Evolutionary conservation across 2,888 invertebrate species (phyloP).

Genomic region (Cryptophagus acutangulus): DNA sequence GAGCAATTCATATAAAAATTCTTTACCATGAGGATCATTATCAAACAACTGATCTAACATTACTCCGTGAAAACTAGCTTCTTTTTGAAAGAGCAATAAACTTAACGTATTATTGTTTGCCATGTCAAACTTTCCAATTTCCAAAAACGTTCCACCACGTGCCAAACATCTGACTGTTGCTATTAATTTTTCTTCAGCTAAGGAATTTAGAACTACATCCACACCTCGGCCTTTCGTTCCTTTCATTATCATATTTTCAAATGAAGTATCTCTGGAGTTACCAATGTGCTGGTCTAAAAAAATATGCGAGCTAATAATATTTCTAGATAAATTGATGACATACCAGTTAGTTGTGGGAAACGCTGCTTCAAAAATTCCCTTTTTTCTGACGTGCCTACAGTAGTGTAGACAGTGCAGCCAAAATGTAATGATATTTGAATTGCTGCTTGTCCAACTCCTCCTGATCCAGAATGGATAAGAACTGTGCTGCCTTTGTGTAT

Average conservation of each 20-base stretch:
- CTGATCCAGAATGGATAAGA: slow-evolving; percentile 58
- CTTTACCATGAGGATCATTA: slow-evolving; percentile 7
- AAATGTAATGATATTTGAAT: slow-evolving; percentile 63
- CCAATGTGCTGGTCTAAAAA: slow-evolving; percentile 29
- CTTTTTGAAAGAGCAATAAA: slow-evolving; percentile 65
- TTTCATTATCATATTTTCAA: slow-evolving; percentile 77
- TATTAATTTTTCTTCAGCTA: slow-evolving; percentile 85
- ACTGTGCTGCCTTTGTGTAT: slow-evolving; percentile 45
- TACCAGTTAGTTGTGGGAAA: slow-evolving; percentile 46
- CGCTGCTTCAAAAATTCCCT: slow-evolving; percentile 57
- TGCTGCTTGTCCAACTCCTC: slow-evolving; percentile 76
- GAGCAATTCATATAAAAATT: slow-evolving; percentile 7
- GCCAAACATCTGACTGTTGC: slow-evolving; percentile 62
- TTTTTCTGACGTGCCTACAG: slow-evolving; percentile 64
- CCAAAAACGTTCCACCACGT: slow-evolving; percentile 65
- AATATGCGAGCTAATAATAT: no score
- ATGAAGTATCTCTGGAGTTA: slow-evolving; percentile 76
- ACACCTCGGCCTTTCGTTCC: slow-evolving; percentile 84
- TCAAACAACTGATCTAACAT: slow-evolving; percentile 49
- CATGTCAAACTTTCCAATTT: slow-evolving; percentile 83
- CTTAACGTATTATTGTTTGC: slow-evolving; percentile 60
- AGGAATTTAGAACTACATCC: slow-evolving; percentile 84
- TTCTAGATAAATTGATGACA: no score
- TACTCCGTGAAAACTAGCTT: slow-evolving; percentile 72
- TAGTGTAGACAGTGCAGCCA: slow-evolving; percentile 65